These are phyloP conservation scores for Syngnathoides biaculeatus DNA, from an alignment of 2,113 vertebrate species.

Conservation along the genomic window DNA sequence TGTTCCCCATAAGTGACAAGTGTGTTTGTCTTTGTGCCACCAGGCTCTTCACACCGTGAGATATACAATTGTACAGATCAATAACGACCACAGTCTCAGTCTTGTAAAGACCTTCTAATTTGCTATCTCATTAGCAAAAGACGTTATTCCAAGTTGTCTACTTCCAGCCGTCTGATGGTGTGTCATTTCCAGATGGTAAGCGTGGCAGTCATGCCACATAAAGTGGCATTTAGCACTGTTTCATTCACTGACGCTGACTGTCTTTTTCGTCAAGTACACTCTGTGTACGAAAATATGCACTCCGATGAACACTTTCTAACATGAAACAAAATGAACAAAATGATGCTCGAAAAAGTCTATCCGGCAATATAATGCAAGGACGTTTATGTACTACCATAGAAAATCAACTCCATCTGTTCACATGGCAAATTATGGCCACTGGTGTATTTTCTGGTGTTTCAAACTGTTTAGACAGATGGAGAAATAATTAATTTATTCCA, in stretches of 20 bases:
- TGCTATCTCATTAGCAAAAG: constrained; percentile 56
- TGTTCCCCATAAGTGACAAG: constrained; percentile 37
- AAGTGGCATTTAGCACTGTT: constrained; percentile 56
- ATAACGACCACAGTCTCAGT: constrained; percentile 37
- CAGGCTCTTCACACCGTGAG: neutral
- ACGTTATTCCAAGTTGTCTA: constrained; percentile 45
- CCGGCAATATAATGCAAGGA: neutral
- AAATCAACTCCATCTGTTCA: neutral
- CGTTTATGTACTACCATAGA: neutral
- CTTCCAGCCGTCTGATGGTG: constrained; percentile 54
- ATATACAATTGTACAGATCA: constrained; percentile 35
- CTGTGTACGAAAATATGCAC: constrained; percentile 6
- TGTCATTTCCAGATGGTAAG: constrained; percentile 63
- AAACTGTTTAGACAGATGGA: neutral
- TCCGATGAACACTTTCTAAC: neutral
- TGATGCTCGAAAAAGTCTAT: neutral
- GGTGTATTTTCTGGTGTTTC: neutral
- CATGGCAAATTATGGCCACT: neutral
- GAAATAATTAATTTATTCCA: neutral
- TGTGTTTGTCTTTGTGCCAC: constrained; percentile 20
- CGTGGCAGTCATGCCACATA: constrained; percentile 55
- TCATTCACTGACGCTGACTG: constrained; percentile 42
- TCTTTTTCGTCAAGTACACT: neutral
- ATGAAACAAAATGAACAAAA: neutral
- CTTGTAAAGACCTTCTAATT: constrained; percentile 64